Evolutionary conservation across 2,113 vertebrate genomes (phyloP).

Genomic region (Felis chaus): DNA sequence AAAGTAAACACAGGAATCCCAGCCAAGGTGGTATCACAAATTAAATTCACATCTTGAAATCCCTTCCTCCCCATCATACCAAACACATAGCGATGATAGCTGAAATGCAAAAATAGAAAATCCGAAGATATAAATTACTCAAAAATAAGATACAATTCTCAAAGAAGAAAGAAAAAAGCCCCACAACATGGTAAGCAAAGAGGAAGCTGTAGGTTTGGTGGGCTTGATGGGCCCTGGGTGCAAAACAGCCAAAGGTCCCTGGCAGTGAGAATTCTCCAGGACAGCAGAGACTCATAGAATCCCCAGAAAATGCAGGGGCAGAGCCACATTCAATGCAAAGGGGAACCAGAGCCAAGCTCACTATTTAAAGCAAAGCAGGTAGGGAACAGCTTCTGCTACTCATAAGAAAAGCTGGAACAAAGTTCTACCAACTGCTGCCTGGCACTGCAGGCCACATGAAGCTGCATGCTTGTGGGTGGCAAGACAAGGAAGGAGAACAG

Average conservation of each 20-base stretch:
- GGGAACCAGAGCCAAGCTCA: neutral
- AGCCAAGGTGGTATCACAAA: constrained; percentile 54
- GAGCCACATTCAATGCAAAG: neutral
- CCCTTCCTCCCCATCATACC: neutral
- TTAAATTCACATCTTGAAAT: constrained; percentile 57
- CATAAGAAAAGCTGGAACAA: neutral
- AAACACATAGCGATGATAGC: constrained; percentile 1
- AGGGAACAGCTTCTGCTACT: neutral
- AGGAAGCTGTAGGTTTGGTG: neutral
- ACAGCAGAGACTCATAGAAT: neutral
- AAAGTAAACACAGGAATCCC: constrained; percentile 50
- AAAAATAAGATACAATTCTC: constrained; percentile 42
- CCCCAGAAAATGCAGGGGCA: neutral
- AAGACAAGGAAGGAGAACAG: neutral
- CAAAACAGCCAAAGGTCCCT: neutral
- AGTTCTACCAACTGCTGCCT: neutral
- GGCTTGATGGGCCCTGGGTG: neutral
- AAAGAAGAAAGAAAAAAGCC: neutral
- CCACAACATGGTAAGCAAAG: neutral
- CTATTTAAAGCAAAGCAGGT: neutral
- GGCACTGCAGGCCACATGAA: neutral
- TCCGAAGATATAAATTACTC: constrained; percentile 2
- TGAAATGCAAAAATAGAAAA: constrained; percentile 35
- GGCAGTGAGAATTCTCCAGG: neutral
- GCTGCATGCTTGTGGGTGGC: neutral